Evolutionary conservation across 2,797 vertebrate species (phyloP), one percentile per base, ranked within the genome.

Genomic region (Peromyscus nudipes): DNA sequence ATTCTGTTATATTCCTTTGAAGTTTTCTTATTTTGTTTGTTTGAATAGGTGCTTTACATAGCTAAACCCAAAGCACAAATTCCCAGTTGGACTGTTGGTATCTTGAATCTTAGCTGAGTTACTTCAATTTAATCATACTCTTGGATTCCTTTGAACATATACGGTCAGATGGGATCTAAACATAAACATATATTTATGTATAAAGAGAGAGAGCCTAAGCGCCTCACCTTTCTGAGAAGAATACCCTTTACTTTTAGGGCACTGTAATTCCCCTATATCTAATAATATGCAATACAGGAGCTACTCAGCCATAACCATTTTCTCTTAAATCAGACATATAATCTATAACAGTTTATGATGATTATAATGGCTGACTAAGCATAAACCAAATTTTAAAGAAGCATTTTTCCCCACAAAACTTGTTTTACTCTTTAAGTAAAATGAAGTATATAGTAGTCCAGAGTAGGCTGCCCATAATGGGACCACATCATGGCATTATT

Each of bases 361-460:
- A 60, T 60, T 92, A 62, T 34, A 29, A 8, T 79, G 40, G 37
- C 64, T 31, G 31, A 31, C 4, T 46, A 67, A 67, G 40, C 34
- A 95, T 82, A 81, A 27, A 37, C 27, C 49, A 92, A 64, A 62
- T 11, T 79, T 85, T 85, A 52, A 85, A 69, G 37, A 67, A 57
- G 46, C 40, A 27, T 37, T n/a, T 60, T 88, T 49, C 31, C 29
- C 27, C 62, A 71, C 0, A 71, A n/a, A 93, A 34, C 25, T 82
- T 31, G 31, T 83, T 75, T 95, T 91, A 46, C 77, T 25, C 37
- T 77, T 27, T 46, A 71, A 57, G 64, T 52, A 93, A 95, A 88
- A 17, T 60, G 55, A 87, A 97, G 52, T 46, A 11, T 46, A 13
- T 5, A 64, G 25, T 73, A 81, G 89, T 67, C 6, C 10, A 92